A percentile compares a stretch with the other conserved stretches of the same genome.
Conservation (phyloP, 2,797 vertebrate species). For the Anas bahamensis region DNA sequence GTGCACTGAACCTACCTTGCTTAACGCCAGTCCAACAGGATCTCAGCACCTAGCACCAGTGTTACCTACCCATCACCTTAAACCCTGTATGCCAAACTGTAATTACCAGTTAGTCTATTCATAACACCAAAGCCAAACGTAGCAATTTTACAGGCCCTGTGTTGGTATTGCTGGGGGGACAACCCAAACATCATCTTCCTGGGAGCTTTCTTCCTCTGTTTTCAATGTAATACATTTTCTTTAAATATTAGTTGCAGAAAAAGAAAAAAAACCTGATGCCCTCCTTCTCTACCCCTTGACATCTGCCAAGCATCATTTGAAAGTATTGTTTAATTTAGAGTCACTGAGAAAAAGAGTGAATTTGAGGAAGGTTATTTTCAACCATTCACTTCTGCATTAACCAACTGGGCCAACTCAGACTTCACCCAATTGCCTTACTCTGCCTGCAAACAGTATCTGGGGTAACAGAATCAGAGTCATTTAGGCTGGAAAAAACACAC, state of each 20-base stretch:
- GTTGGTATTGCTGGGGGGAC: no score
- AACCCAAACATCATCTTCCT: background rate
- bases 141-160: background rate
- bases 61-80: background rate
- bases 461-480: background rate
- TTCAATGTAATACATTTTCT: background rate
- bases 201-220: background rate
- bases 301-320: background rate
- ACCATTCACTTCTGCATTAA: background rate
- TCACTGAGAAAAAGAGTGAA: background rate
- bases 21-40: background rate
- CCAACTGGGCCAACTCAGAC: background rate
- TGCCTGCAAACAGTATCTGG: background rate
- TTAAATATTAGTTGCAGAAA: background rate
- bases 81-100: background rate
- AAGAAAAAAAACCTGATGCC: background rate
- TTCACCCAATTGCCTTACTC: background rate
- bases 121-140: background rate
- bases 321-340: background rate
- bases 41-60: background rate
- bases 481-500: no score
- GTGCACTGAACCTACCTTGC: background rate
- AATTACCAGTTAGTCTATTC: background rate
- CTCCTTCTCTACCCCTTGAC: background rate
- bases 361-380: background rate